A percentile compares a stretch with the other conserved stretches of the same genome.
Evolutionary conservation across 2,113 vertebrate species (phyloP).

Genomic region (Platichthys stellatus): DNA sequence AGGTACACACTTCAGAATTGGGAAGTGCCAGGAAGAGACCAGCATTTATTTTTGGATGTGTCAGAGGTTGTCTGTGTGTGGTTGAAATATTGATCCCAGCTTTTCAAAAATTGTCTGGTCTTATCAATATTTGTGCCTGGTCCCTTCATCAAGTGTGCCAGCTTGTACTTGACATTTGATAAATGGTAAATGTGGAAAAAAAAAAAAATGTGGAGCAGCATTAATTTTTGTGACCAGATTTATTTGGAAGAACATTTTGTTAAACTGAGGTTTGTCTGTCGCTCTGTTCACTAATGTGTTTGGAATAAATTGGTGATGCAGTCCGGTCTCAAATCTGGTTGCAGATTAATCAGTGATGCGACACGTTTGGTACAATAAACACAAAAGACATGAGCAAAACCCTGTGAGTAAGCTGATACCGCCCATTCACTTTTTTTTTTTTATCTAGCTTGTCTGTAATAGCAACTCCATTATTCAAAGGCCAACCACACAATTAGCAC

Average conservation of each 20-base stretch:
- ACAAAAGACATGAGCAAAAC: conserved; percentile 9
- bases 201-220: neutral
- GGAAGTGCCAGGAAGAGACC: neutral
- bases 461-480: conserved; percentile 73
- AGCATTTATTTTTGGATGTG: neutral
- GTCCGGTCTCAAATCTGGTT: neutral
- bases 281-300: too few relatives aligned
- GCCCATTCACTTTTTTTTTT: conserved; percentile 36
- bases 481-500: conserved; percentile 61
- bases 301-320: neutral
- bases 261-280: too few relatives aligned
- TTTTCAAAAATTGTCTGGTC: conserved; percentile 5
- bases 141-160: conserved; percentile 3
- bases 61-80: conserved; percentile 1
- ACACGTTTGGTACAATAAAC: conserved; percentile 12
- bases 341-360: neutral
- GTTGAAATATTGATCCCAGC: conserved; percentile 16
- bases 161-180: conserved; percentile 6
- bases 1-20: neutral
- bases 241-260: neutral
- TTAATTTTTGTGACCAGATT: conserved; percentile 2
- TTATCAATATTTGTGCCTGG: conserved; percentile 26
- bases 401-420: conserved; percentile 38
- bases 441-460: conserved; percentile 26
- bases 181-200: neutral